Evolutionary conservation across 2,888 invertebrate species (phyloP).

Genomic region (Diploptera punctata): DNA sequence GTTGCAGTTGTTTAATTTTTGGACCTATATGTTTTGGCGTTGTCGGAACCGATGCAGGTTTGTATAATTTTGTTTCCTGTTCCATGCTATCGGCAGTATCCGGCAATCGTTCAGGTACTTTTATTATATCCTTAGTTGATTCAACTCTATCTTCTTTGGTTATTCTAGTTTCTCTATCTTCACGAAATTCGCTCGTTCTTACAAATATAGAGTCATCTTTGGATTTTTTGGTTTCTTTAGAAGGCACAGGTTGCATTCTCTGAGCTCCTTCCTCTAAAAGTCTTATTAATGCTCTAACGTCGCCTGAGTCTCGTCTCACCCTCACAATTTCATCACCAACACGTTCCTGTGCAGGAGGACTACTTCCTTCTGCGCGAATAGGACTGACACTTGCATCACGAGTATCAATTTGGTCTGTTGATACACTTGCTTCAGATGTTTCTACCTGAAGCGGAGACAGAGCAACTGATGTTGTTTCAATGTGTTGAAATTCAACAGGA

Average conservation of each 20-base stretch:
- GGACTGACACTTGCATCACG: constrained; percentile 63
- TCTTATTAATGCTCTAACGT: constrained; percentile 63
- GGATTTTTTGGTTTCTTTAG: constrained; percentile 49
- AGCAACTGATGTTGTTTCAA: constrained; percentile 54
- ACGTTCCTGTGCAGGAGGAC: constrained; percentile 38
- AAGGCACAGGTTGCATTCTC: constrained; percentile 42
- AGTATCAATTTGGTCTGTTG: constrained; percentile 60
- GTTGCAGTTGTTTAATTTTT: constrained; percentile 59
- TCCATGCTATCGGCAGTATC: constrained; percentile 39
- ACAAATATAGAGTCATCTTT: constrained; percentile 23
- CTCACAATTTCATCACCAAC: constrained; percentile 50
- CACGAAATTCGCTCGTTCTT: background rate
- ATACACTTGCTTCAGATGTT: constrained; percentile 60
- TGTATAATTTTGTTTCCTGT: constrained; percentile 33
- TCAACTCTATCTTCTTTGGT: constrained; percentile 37
- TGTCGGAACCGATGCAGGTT: constrained; percentile 38
- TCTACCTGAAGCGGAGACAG: constrained; percentile 55
- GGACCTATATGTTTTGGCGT: constrained; percentile 54
- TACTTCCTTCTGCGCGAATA: constrained; percentile 55
- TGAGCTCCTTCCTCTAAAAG: constrained; percentile 60
- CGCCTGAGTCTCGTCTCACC: constrained; percentile 56
- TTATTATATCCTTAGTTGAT: constrained; percentile 16
- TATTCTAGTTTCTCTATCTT: background rate
- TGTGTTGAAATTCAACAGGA: constrained; percentile 58
- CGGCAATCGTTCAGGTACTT: background rate